A percentile compares a stretch with the other conserved stretches of the same genome.
These are phyloP conservation scores for Heliconius melpomene DNA, from an alignment of 1,140 invertebrate species.

Conservation along the genomic window DNA sequence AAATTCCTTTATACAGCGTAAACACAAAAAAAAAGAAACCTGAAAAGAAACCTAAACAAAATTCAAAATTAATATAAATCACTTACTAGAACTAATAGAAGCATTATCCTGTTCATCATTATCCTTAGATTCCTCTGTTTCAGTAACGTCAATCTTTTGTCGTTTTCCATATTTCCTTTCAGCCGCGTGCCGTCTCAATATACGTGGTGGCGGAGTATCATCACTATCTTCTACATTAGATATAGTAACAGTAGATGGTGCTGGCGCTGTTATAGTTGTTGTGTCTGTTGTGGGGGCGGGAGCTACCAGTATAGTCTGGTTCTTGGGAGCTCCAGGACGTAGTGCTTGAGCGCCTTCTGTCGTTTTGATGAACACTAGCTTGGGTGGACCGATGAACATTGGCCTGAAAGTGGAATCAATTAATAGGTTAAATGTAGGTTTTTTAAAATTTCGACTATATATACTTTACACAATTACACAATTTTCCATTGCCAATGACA, in stretches of 20 bases:
- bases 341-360: constrained; percentile 68
- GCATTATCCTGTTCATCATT: constrained; percentile 56
- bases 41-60: no score
- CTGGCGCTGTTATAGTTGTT: constrained; percentile 37
- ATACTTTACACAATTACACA: no score
- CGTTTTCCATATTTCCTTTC: constrained; percentile 77
- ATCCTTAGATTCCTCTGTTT: constrained; percentile 54
- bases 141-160: constrained; percentile 59
- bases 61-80: no score
- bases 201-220: constrained; percentile 53
- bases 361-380: constrained; percentile 79
- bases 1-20: no score
- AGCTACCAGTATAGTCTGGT: constrained; percentile 76
- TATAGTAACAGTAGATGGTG: constrained; percentile 34
- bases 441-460: no score
- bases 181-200: constrained; percentile 55
- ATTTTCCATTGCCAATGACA: no score
- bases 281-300: constrained; percentile 53
- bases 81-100: constrained; percentile 63
- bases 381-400: constrained; percentile 79
- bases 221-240: constrained; percentile 55
- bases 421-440: background rate
- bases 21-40: no score
- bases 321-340: constrained; percentile 63
- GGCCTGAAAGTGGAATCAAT: constrained; percentile 52